phyloP scores from a whole-genome alignment of 2,797 vertebrate genomes.

The Girardinus metallicus region DNA sequence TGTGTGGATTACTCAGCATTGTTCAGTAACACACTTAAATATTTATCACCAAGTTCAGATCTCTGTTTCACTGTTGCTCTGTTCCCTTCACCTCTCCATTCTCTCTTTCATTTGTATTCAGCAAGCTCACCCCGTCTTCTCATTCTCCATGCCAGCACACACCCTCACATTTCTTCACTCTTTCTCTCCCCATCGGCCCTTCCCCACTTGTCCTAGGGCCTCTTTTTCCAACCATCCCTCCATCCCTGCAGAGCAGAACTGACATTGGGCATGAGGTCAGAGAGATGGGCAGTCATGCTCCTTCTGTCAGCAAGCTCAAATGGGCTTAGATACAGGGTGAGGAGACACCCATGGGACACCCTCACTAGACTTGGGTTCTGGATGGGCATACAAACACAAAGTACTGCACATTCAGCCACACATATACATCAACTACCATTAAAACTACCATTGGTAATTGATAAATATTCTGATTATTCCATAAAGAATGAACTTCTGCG shows the following conservation, averaged over 20 bases:
- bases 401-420: slow-evolving; percentile 29
- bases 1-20: slow-evolving; percentile 63
- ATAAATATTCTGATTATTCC: neutral
- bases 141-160: slow-evolving; percentile 44
- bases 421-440: slow-evolving; percentile 7
- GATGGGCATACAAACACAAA: slow-evolving; percentile 44
- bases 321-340: slow-evolving; percentile 73
- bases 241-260: slow-evolving; percentile 71
- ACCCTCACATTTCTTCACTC: slow-evolving; percentile 15
- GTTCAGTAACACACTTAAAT: slow-evolving; percentile 43
- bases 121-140: slow-evolving; percentile 38
- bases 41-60: slow-evolving; percentile 50
- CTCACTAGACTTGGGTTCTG: slow-evolving; percentile 46
- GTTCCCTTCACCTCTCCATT: slow-evolving; percentile 54
- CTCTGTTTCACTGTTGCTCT: slow-evolving; percentile 56
- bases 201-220: slow-evolving; percentile 56
- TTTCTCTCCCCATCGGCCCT: slow-evolving; percentile 50
- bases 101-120: slow-evolving; percentile 68
- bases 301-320: slow-evolving; percentile 73
- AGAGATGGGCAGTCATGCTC: slow-evolving; percentile 77
- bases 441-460: neutral
- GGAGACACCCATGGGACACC: slow-evolving; percentile 69
- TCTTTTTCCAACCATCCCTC: slow-evolving; percentile 65
- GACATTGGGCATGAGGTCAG: slow-evolving; percentile 82
- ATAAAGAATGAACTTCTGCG: slow-evolving; percentile 10